These are phyloP conservation scores for Rhinogobius similis DNA, from an alignment of 2,113 vertebrate species.

Conservation along the genomic window DNA sequence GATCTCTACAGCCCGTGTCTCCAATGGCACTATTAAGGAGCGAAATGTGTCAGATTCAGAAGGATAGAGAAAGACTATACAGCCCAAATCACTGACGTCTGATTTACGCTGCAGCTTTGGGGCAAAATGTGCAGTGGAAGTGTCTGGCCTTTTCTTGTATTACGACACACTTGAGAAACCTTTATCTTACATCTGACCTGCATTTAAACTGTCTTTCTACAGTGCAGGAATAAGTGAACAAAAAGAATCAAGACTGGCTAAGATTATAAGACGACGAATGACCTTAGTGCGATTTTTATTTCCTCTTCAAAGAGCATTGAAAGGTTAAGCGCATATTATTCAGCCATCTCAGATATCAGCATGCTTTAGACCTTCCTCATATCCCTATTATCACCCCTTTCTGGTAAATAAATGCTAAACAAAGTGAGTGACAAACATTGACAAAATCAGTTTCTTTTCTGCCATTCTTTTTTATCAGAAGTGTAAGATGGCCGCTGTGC, in stretches of 20 bases:
- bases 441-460: too few species aligned
- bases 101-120: constrained; percentile 14
- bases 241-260: neutral
- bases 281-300: neutral
- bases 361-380: neutral
- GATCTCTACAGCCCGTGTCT: neutral
- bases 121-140: constrained; percentile 13
- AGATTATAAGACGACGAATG: neutral
- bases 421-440: neutral
- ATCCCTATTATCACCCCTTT: neutral
- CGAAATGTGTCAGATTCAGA: constrained; percentile 11
- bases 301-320: neutral
- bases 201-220: neutral
- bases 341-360: too few species aligned
- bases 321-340: neutral
- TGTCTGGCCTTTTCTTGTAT: neutral
- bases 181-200: constrained; percentile 1
- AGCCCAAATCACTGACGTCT: constrained; percentile 12
- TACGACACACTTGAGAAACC: neutral
- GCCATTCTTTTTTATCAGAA: neutral
- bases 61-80: neutral
- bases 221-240: neutral
- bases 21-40: constrained; percentile 6
- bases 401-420: neutral
- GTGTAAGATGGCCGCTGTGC: neutral